Percentiles rank a stretch among this genome's conserved stretches.
These are phyloP conservation scores for Drosophila serrata DNA, from an alignment of 1,140 invertebrate species.

Conservation along the genomic window DNA sequence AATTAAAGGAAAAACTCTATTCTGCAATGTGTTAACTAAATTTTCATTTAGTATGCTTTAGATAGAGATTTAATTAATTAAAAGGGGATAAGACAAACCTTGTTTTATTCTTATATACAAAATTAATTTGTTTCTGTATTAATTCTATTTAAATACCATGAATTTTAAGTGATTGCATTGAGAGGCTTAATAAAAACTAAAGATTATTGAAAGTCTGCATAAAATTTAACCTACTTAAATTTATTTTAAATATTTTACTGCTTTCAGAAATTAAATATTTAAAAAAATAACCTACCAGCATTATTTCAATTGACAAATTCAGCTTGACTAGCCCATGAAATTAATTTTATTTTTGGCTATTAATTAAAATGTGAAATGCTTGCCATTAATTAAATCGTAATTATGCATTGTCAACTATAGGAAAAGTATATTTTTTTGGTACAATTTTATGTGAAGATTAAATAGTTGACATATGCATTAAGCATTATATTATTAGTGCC, in stretches of 20 bases:
- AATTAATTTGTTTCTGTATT: neutral
- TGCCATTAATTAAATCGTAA: slow-evolving; percentile 20
- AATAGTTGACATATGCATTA: neutral
- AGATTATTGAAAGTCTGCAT: neutral
- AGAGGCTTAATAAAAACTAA: neutral
- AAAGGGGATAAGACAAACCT: too few species aligned
- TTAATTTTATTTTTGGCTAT: slow-evolving; percentile 8
- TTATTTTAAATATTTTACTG: neutral
- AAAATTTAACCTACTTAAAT: neutral
- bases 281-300: neutral
- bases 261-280: neutral
- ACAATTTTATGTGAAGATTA: neutral
- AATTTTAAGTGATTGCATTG: neutral
- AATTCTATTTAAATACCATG: neutral
- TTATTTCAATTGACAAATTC: slow-evolving; percentile 15
- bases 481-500: slow-evolving; percentile 4
- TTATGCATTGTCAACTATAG: slow-evolving; percentile 15
- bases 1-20: neutral
- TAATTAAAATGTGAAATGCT: slow-evolving; percentile 13
- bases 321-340: neutral
- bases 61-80: too few species aligned
- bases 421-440: neutral
- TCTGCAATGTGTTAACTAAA: too few species aligned
- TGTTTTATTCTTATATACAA: too few species aligned
- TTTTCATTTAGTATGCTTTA: neutral